Evolutionary conservation across 1,140 invertebrate species (phyloP).

Genomic region (Hydropsyche tenuis): DNA sequence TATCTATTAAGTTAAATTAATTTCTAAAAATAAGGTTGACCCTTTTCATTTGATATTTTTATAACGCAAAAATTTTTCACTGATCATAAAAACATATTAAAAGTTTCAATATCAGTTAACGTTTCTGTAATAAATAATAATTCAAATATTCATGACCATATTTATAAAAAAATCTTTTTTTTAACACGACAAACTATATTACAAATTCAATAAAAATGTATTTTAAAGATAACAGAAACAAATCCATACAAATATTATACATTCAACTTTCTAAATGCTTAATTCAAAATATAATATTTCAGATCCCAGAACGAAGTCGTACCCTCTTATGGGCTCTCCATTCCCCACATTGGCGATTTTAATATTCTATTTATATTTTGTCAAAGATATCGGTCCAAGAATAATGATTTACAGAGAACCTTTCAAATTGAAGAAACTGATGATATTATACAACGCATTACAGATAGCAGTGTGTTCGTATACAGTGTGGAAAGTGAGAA

Average conservation of each 20-base stretch:
- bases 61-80: too few relatives aligned
- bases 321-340: conserved; percentile 68
- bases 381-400: conserved; percentile 72
- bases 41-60: too few relatives aligned
- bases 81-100: too few relatives aligned
- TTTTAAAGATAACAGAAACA: not conserved
- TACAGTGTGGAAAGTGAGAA: conserved; percentile 69
- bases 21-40: too few relatives aligned
- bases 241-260: not conserved
- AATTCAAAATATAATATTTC: conserved; percentile 27
- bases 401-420: conserved; percentile 77
- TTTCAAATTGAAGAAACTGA: conserved; percentile 71
- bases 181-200: not conserved
- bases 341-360: conserved; percentile 65
- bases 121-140: too few relatives aligned
- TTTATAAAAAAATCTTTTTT: too few relatives aligned
- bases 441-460: conserved; percentile 78
- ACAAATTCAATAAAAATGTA: not conserved
- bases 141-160: too few relatives aligned
- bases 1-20: too few relatives aligned
- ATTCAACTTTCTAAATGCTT: not conserved
- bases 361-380: conserved; percentile 70
- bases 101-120: too few relatives aligned
- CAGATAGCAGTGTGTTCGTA: conserved; percentile 72
- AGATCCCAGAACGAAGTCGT: conserved; percentile 71